Conservation (phyloP, 2,888 invertebrate genomes). For the Dryocosmus kuriphilus region DNA sequence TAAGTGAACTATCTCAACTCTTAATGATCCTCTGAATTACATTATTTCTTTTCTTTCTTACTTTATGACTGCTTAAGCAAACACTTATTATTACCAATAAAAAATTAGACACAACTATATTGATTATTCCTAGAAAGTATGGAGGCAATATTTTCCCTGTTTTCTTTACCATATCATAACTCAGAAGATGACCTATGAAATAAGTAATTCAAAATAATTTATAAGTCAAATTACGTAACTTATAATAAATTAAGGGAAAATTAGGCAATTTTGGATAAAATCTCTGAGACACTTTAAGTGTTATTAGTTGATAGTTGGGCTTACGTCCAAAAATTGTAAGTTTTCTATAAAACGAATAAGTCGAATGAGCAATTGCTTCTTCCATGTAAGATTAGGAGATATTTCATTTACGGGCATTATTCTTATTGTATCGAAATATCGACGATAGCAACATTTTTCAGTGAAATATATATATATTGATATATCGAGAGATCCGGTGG, state of each 20-base stretch:
- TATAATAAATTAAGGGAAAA: too few relatives aligned
- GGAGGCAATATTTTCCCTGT: too few relatives aligned
- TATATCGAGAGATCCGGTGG: slow-evolving; percentile 17
- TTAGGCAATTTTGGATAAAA: too few relatives aligned
- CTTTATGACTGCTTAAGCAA: neutral
- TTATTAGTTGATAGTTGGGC: neutral
- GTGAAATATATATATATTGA: neutral
- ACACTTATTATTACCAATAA: neutral
- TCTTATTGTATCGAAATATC: neutral
- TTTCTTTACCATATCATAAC: neutral
- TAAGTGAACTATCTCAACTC: neutral
- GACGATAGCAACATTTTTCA: neutral
- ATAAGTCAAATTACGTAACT: too few relatives aligned
- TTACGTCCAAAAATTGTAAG: neutral
- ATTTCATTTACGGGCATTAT: slow-evolving; percentile 25
- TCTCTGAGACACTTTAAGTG: neutral
- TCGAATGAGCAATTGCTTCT: neutral
- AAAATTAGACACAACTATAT: too few relatives aligned
- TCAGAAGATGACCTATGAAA: neutral
- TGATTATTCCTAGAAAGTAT: too few relatives aligned
- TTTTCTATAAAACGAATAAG: neutral
- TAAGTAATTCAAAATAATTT: neutral
- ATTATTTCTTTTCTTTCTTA: neutral
- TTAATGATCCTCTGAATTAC: neutral
- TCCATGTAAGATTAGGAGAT: neutral